Conservation (phyloP, 2,888 invertebrate genomes). For the Ptilodon capucinus region DNA sequence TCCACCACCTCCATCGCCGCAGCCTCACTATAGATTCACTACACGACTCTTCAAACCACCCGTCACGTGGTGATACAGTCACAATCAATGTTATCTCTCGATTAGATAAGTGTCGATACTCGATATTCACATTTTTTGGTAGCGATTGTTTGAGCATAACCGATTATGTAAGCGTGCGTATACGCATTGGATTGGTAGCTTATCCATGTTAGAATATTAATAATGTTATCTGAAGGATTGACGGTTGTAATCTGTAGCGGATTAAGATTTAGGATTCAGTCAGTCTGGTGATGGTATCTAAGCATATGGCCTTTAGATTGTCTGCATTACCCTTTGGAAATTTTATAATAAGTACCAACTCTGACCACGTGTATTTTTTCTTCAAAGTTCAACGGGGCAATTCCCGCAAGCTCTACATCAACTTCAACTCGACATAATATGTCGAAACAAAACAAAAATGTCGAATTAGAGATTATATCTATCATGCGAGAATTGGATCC, state of each 20-base stretch:
- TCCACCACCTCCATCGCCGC: slow-evolving; percentile 53
- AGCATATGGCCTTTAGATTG: neutral
- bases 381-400: no score
- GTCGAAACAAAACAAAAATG: no score
- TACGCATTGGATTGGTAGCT: neutral
- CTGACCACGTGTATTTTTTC: no score
- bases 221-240: no score
- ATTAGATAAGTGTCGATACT: slow-evolving; percentile 20
- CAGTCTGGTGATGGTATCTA: neutral
- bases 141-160: neutral
- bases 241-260: neutral
- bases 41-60: slow-evolving; percentile 8
- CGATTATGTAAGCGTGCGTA: neutral
- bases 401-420: no score
- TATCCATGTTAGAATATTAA: no score
- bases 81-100: slow-evolving; percentile 7
- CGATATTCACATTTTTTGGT: neutral
- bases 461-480: no score
- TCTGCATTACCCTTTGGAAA: no score
- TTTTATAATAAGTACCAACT: no score
- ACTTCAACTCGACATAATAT: no score
- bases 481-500: no score
- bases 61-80: slow-evolving; percentile 2
- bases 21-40: neutral
- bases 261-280: no score